These are phyloP conservation scores for Shinisaurus crocodilurus DNA, from an alignment of 2,113 vertebrate genomes.

Conservation along the genomic window DNA sequence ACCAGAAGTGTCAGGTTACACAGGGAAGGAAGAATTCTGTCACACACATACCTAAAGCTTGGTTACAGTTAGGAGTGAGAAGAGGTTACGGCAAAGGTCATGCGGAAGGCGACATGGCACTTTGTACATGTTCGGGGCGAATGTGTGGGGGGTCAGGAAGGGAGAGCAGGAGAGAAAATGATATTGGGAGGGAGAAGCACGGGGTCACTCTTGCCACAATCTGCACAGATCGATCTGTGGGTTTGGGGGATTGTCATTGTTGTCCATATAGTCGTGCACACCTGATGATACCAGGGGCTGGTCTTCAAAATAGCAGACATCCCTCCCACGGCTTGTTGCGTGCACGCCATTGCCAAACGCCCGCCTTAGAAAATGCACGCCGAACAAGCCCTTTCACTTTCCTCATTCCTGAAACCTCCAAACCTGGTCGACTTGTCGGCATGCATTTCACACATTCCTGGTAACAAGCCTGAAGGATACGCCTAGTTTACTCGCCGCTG, in stretches of 20 bases:
- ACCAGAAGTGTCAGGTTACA: too few relatives aligned
- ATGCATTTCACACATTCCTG: slow-evolving; percentile 86
- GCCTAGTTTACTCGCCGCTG: slow-evolving; percentile 68
- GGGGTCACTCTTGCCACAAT: not conserved
- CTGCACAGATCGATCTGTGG: too few relatives aligned
- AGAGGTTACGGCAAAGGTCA: not conserved
- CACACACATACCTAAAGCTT: not conserved
- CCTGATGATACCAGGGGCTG: slow-evolving; percentile 3
- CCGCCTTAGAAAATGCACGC: slow-evolving; percentile 15
- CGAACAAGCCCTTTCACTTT: slow-evolving; percentile 67
- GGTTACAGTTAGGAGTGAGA: not conserved
- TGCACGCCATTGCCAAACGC: slow-evolving; percentile 45
- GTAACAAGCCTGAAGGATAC: slow-evolving; percentile 79
- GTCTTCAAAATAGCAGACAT: slow-evolving; percentile 45
- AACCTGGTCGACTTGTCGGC: slow-evolving; percentile 81
- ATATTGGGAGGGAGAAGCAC: too few relatives aligned
- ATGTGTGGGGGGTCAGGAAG: not conserved
- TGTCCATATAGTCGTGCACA: too few relatives aligned
- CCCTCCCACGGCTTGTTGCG: too few relatives aligned
- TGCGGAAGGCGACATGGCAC: not conserved
- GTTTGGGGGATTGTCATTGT: too few relatives aligned
- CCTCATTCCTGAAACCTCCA: slow-evolving; percentile 82
- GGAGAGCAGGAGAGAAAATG: not conserved
- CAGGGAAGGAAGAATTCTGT: not conserved
- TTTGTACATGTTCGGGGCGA: not conserved